Percentiles rank a stretch among this genome's conserved stretches.
Conservation (phyloP, 1,140 invertebrate species). For the Tetranychus cinnabarinus region DNA sequence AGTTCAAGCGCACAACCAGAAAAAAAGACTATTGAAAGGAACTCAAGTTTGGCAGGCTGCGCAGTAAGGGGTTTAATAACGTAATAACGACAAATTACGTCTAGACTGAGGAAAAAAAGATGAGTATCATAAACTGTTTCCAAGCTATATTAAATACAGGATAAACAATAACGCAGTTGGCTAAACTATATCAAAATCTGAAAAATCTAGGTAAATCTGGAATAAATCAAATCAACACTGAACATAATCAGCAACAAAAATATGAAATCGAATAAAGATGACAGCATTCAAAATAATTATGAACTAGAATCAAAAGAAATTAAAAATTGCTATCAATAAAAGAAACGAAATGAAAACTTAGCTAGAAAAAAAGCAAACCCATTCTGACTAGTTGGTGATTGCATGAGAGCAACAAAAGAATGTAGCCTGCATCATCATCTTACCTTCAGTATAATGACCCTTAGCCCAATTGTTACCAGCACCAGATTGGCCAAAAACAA, state of each 20-base stretch:
- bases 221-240: too few relatives aligned
- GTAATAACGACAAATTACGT: too few relatives aligned
- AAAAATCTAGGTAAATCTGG: too few relatives aligned
- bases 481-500: constrained; percentile 19
- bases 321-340: not conserved
- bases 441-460: constrained; percentile 45
- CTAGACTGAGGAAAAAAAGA: too few relatives aligned
- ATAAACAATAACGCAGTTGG: too few relatives aligned
- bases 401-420: not conserved
- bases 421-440: constrained; percentile 23
- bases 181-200: too few relatives aligned
- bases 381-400: not conserved
- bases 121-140: too few relatives aligned
- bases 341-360: not conserved
- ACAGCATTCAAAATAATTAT: not conserved
- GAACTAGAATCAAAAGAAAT: not conserved
- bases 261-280: not conserved
- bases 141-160: too few relatives aligned
- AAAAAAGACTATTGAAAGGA: not conserved
- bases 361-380: not conserved
- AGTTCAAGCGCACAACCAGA: not conserved
- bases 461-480: constrained; percentile 32
- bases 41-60: too few relatives aligned
- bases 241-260: too few relatives aligned
- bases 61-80: too few relatives aligned